phyloP scores from a whole-genome alignment of 53 echinoderm and acorn worm genomes.

The Pentamera pediparva region DNA sequence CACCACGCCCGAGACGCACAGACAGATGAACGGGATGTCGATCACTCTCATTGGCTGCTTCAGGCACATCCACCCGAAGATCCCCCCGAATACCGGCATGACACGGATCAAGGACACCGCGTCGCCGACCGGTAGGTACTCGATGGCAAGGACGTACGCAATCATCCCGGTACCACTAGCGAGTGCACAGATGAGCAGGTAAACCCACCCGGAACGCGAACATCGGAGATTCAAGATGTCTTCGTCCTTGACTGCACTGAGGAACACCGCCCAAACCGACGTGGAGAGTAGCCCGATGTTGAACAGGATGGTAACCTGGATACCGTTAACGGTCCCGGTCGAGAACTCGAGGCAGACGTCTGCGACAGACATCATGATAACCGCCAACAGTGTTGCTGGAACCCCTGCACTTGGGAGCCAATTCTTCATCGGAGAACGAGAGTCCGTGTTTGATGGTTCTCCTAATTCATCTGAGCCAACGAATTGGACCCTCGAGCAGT shows the following conservation, averaged over 20 bases:
- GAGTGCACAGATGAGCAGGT: background rate
- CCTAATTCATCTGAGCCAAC: no score
- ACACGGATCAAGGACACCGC: background rate
- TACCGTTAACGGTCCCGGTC: background rate
- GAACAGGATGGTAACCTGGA: background rate
- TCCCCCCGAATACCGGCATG: conserved; percentile 7
- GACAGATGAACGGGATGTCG: background rate
- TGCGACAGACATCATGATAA: background rate
- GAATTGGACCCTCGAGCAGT: no score
- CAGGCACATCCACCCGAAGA: background rate
- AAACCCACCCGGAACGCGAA: background rate
- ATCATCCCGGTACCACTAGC: background rate
- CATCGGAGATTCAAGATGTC: background rate
- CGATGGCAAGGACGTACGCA: background rate
- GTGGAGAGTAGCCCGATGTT: background rate
- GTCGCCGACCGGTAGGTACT: conserved; percentile 4
- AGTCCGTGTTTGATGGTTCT: no score
- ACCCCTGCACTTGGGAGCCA: no score
- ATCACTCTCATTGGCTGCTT: background rate
- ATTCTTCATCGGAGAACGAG: no score
- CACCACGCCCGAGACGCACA: background rate
- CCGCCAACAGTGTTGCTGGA: background rate
- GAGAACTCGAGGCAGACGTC: background rate
- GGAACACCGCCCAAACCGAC: background rate
- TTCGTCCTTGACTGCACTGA: background rate